These are phyloP conservation scores for Hystrix brachyura DNA, from an alignment of 2,113 vertebrate species.

Conservation along the genomic window DNA sequence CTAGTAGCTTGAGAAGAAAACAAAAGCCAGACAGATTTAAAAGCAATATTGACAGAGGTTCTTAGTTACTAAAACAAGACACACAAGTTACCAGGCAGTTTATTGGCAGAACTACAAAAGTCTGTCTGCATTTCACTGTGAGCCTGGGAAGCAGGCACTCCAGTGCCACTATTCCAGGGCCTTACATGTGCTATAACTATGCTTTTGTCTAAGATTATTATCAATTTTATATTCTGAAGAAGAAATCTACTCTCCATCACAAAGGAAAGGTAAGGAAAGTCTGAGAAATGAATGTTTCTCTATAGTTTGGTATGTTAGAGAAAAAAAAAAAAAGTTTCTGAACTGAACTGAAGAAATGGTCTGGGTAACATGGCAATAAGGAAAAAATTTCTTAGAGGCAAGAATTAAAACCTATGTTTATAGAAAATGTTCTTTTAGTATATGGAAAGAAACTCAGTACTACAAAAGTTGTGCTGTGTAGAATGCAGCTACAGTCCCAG, in stretches of 20 bases:
- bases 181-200: neutral
- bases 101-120: neutral
- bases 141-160: neutral
- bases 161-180: neutral
- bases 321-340: conserved; percentile 55
- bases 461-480: neutral
- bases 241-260: conserved; percentile 9
- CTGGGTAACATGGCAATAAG: neutral
- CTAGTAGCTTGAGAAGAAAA: conserved; percentile 35
- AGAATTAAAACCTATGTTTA: conserved; percentile 35
- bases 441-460: neutral
- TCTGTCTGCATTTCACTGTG: neutral
- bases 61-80: conserved; percentile 12
- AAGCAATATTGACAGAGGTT: conserved; percentile 1
- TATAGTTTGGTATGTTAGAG: neutral
- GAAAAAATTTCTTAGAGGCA: neutral
- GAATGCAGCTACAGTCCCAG: neutral
- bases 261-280: neutral
- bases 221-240: conserved; percentile 10
- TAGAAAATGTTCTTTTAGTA: conserved; percentile 13
- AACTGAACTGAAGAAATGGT: neutral
- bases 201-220: conserved; percentile 13
- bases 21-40: neutral
- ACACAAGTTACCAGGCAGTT: neutral
- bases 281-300: conserved; percentile 1